Conservation (phyloP, 2,888 invertebrate species). For the Octodonta nipae region DNA sequence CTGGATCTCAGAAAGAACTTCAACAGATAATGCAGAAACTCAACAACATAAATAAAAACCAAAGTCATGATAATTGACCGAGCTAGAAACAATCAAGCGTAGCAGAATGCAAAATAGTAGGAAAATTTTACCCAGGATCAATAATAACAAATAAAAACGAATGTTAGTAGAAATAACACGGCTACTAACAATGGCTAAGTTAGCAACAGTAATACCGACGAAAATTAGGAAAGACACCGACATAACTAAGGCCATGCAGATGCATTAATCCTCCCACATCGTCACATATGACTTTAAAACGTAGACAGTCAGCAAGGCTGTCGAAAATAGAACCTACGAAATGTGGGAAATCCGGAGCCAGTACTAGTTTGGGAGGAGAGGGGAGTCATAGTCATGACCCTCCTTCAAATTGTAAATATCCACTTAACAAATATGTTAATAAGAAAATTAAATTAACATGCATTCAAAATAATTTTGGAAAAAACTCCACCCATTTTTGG, state of each 20-base stretch:
- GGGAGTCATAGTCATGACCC: no score
- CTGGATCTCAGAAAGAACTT: constrained; percentile 1
- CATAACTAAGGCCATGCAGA: constrained; percentile 2
- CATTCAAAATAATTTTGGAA: no score
- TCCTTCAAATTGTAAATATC: no score
- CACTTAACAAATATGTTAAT: no score
- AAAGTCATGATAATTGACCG: background rate
- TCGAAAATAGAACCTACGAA: background rate
- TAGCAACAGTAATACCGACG: background rate
- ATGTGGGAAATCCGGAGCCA: no score
- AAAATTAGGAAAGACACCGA: constrained; percentile 3
- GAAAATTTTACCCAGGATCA: background rate
- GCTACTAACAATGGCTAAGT: background rate
- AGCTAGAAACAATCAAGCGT: background rate
- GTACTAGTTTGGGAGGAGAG: no score
- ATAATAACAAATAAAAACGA: background rate
- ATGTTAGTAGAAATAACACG: background rate
- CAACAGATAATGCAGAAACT: constrained; percentile 1
- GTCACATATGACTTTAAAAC: background rate
- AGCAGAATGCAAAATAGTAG: background rate
- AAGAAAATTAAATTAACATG: no score
- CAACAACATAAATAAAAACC: background rate
- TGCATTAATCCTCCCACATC: constrained; percentile 1
- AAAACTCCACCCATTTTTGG: no score
- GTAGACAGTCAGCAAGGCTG: constrained; percentile 1